Percentiles rank a stretch among this genome's conserved stretches.
phyloP scores from a whole-genome alignment of 35 echinoderm and acorn worm species.

The Apostichopus californicus region DNA sequence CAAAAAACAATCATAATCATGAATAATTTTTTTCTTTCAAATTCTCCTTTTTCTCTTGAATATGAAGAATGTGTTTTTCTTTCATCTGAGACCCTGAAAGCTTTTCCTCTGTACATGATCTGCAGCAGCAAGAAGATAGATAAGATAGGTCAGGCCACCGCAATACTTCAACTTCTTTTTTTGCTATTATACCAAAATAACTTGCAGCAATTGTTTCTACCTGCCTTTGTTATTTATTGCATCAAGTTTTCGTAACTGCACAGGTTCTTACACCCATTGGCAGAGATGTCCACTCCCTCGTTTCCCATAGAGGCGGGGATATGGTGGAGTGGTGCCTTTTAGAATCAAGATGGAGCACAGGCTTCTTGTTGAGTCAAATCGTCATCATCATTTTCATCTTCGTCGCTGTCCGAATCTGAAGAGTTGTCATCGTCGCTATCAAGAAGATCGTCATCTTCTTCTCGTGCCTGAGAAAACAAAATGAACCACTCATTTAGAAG shows the following conservation, averaged over 20 bases:
- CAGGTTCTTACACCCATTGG: background rate
- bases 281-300: too few species aligned
- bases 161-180: background rate
- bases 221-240: background rate
- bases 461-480: background rate
- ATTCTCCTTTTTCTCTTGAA: too few species aligned
- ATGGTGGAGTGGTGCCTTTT: background rate
- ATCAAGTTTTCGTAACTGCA: background rate
- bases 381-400: slow-evolving; percentile 8
- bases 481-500: too few species aligned
- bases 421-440: slow-evolving; percentile 8
- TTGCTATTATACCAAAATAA: background rate
- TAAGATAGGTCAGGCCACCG: background rate
- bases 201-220: background rate
- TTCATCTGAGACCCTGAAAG: too few species aligned
- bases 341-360: background rate
- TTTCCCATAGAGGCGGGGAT: too few species aligned
- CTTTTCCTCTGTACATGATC: background rate
- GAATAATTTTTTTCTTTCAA: too few species aligned
- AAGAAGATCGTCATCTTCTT: slow-evolving; percentile 10
- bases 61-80: too few species aligned
- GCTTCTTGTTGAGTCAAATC: slow-evolving; percentile 1
- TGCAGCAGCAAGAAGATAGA: background rate
- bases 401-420: background rate
- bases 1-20: too few species aligned